Base-by-base conservation (phyloP, 2,113 vertebrate species). In the Setophaga petechia region DNA sequence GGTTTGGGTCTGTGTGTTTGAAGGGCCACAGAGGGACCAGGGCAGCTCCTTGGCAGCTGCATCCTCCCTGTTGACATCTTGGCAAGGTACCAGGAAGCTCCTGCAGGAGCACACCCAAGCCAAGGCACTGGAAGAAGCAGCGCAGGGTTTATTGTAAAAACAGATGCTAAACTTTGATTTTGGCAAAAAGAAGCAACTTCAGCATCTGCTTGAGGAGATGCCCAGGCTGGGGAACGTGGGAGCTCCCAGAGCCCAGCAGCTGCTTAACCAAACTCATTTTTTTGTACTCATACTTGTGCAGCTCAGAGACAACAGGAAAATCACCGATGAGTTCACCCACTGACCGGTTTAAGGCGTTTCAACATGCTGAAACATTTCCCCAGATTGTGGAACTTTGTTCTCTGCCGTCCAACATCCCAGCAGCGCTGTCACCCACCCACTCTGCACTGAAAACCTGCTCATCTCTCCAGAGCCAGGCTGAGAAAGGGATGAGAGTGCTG, bases 301-400 rank as follows among this genome's bases (percentile, higher is more conserved):
- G 39, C 66, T 76, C 63, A 27, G 39, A 39, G 57, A 43, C 39
- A 61, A 65, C 43, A n/a, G 46, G 49, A 49, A 59, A 72, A 66
- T 33, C 23, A 20, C 37, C 0, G 0, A 21, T 0, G 18, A 61
- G 35, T 13, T 51, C 41, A 54, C 22, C 39, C 1, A 15, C 12
- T 3, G 15, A 3, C 7, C 2, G 5, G 7, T 43, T 76, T 43
- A n/a, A 82, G 55, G 57, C 11, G 2, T 39, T 31, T 27, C 33
- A 14, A 5, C 0, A 2, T 5, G 23, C 25, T 46, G 20, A 71
- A 55, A 24, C 0, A 0, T 41, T 55, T 35, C 31, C 59, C 76
- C 1, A 11, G 25, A 2, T 8, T 23, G 30, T 11, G 19, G 61
- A 75, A n/a, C 37, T 44, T 41, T 18, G 5, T 49, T 58, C 74